Evolutionary conservation across 2,888 invertebrate genomes (phyloP).

Genomic region (Noctua fimbriata): DNA sequence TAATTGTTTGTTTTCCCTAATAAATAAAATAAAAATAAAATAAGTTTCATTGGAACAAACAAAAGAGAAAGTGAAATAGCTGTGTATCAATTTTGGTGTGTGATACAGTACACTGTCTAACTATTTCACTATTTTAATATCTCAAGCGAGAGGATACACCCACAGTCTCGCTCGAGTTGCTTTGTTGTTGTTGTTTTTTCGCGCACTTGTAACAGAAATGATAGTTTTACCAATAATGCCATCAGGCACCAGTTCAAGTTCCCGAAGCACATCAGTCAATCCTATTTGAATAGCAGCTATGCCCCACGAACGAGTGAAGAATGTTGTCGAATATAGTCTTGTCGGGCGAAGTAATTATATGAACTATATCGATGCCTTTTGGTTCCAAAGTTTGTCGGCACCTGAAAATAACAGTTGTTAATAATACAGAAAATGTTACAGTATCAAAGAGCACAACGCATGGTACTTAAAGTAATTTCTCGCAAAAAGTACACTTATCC

Average conservation of each 20-base stretch:
- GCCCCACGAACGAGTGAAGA: slow-evolving; percentile 75
- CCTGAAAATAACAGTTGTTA: slow-evolving; percentile 66
- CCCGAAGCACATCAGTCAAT: slow-evolving; percentile 25
- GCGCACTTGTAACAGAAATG: too few relatives aligned
- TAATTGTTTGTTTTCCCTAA: too few relatives aligned
- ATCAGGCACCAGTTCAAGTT: neutral
- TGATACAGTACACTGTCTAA: neutral
- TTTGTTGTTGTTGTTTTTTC: neutral
- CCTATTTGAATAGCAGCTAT: slow-evolving; percentile 91
- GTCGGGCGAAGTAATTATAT: slow-evolving; percentile 92
- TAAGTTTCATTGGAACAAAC: neutral
- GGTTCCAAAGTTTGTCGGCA: slow-evolving; percentile 90
- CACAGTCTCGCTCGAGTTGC: too few relatives aligned
- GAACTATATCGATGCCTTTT: slow-evolving; percentile 92
- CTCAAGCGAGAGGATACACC: neutral
- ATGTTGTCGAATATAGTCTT: slow-evolving; percentile 90
- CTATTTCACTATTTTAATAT: neutral
- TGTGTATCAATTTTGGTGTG: neutral
- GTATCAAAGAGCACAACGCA: too few relatives aligned
- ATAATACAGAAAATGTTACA: too few relatives aligned
- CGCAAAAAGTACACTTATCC: too few relatives aligned
- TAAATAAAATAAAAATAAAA: too few relatives aligned
- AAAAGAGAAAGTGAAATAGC: neutral
- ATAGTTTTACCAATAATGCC: too few relatives aligned
- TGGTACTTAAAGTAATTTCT: too few relatives aligned